Conservation (phyloP, 2,113 vertebrate genomes). For the Rhabdornis inornatus region DNA sequence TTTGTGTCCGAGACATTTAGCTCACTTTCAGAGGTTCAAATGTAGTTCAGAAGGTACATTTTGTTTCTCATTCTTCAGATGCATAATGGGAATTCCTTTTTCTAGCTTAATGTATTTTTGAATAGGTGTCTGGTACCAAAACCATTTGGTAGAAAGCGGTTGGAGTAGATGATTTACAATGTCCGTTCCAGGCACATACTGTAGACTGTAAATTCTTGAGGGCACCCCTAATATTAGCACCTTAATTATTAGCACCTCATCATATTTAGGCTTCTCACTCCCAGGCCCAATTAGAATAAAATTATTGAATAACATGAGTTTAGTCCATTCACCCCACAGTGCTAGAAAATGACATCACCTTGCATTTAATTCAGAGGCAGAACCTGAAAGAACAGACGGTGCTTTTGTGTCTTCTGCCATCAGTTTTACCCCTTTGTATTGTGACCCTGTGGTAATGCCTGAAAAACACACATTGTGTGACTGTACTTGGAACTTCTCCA, state of each 20-base stretch:
- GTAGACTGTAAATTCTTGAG: not conserved
- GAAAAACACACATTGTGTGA: not conserved
- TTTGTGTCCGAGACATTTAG: not conserved
- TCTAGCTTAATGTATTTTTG: not conserved
- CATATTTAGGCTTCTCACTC: not conserved
- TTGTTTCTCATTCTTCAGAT: not conserved
- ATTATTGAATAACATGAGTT: not conserved
- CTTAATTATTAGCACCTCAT: not conserved
- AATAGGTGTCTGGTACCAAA: not conserved
- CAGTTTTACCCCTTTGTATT: not conserved
- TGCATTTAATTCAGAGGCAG: not conserved
- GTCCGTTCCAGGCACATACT: not conserved
- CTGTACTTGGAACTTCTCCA: not conserved
- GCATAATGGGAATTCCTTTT: not conserved
- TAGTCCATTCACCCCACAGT: not conserved
- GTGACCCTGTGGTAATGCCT: not conserved
- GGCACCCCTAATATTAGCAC: not conserved
- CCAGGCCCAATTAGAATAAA: not conserved
- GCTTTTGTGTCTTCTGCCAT: not conserved
- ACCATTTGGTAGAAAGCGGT: not conserved
- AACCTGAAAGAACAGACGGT: not conserved
- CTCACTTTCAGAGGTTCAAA: not conserved
- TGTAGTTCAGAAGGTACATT: not conserved
- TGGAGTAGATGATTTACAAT: not conserved
- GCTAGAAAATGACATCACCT: not conserved